phyloP scores from a whole-genome alignment of 2,888 invertebrate genomes.

The Ischnura elegans region DNA sequence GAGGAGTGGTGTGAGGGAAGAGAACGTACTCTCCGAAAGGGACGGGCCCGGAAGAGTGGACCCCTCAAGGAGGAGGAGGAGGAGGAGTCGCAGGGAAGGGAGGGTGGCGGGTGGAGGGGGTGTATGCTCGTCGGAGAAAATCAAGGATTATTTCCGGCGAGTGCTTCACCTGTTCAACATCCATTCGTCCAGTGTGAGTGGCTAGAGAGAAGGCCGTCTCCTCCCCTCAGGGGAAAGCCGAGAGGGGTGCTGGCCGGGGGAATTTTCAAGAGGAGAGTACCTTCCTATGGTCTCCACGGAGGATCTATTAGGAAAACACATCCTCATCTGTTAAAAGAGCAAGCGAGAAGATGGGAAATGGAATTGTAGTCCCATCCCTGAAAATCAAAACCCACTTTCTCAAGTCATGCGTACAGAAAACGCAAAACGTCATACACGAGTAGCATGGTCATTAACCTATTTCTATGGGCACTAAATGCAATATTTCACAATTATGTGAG shows the following conservation, averaged over 20 bases:
- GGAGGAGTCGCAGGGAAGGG: not conserved
- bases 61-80: not conserved
- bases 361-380: not conserved
- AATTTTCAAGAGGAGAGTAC: constrained; percentile 39
- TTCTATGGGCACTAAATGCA: too few species aligned
- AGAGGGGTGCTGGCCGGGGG: not conserved
- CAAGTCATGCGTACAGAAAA: too few species aligned
- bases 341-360: not conserved
- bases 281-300: not conserved
- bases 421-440: too few species aligned
- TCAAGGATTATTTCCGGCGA: constrained; percentile 64
- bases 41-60: constrained; percentile 11
- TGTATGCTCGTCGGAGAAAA: not conserved
- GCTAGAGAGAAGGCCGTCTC: not conserved
- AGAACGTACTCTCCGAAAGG: not conserved
- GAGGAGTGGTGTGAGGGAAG: not conserved
- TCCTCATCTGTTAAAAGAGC: not conserved
- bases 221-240: too few species aligned
- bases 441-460: too few species aligned
- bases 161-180: constrained; percentile 63
- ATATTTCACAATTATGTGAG: too few species aligned
- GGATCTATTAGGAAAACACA: not conserved
- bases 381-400: not conserved
- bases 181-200: constrained; percentile 55
- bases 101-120: not conserved